These are phyloP conservation scores for Bufotes viridis DNA, from an alignment of 2,797 vertebrate genomes.

Conservation along the genomic window DNA sequence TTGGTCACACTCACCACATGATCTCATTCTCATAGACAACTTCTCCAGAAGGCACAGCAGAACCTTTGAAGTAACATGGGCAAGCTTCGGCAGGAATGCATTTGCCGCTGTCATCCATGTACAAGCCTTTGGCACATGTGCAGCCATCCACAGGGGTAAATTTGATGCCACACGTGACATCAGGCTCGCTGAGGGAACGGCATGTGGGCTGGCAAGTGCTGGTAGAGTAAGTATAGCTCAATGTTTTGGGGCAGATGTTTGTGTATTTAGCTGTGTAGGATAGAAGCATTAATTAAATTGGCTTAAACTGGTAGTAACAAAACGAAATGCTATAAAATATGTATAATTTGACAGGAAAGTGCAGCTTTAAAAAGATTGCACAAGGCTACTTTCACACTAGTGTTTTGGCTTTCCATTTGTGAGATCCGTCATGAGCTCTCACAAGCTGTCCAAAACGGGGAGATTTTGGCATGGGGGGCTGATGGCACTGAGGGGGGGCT, in stretches of 20 bases:
- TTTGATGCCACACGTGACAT: slow-evolving; percentile 76
- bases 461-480: too few species aligned
- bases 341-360: too few species aligned
- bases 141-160: slow-evolving; percentile 86
- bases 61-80: slow-evolving; percentile 83
- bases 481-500: too few species aligned
- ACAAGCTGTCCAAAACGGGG: too few species aligned
- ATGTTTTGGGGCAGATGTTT: slow-evolving; percentile 76
- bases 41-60: slow-evolving; percentile 78
- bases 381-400: too few species aligned
- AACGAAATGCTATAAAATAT: background rate
- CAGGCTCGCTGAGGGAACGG: slow-evolving; percentile 75
- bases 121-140: slow-evolving; percentile 77
- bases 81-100: slow-evolving; percentile 80
- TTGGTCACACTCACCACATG: slow-evolving; percentile 78
- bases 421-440: too few species aligned
- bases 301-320: too few species aligned
- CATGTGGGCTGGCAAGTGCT: slow-evolving; percentile 78
- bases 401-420: too few species aligned
- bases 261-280: slow-evolving; percentile 76
- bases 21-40: slow-evolving; percentile 76
- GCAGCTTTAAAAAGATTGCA: too few species aligned
- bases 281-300: background rate
- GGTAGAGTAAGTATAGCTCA: slow-evolving; percentile 78
- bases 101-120: slow-evolving; percentile 79